These are phyloP conservation scores for Coecobrya sp. DNA, from an alignment of 2,888 invertebrate species.

Conservation along the genomic window DNA sequence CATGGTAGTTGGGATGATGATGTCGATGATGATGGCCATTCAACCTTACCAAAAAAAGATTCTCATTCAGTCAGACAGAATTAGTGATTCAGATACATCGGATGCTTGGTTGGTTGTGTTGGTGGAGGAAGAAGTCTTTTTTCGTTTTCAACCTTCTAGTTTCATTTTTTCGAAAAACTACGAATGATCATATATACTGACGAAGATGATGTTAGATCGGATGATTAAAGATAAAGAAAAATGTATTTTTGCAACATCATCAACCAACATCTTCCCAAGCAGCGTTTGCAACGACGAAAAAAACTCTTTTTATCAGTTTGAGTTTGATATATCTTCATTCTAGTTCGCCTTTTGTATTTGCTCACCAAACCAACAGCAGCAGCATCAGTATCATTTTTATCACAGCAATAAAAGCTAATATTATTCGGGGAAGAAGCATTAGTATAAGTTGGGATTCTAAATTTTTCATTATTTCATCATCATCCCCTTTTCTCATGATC, in stretches of 20 bases:
- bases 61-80: constrained; percentile 24
- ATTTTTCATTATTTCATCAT: constrained; percentile 44
- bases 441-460: neutral
- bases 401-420: neutral
- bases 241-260: constrained; percentile 30
- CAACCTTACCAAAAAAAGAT: constrained; percentile 62
- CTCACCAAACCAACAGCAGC: constrained; percentile 47
- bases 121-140: constrained; percentile 43
- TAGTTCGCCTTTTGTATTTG: constrained; percentile 58
- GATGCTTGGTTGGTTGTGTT: constrained; percentile 41
- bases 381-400: neutral
- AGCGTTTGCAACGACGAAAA: constrained; percentile 2
- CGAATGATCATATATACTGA: constrained; percentile 41
- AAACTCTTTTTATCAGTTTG: constrained; percentile 39
- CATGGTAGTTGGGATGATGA: neutral
- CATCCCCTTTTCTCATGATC: neutral
- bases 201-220: neutral
- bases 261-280: neutral
- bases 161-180: constrained; percentile 29
- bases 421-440: constrained; percentile 18
- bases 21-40: constrained; percentile 60
- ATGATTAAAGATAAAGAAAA: constrained; percentile 26
- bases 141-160: constrained; percentile 13
- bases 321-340: constrained; percentile 29
- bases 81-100: constrained; percentile 30